Percentiles rank a stretch among this genome's conserved stretches.
Conservation (phyloP, 2,888 invertebrate species). For the Hirtodrosophila cameraria region DNA sequence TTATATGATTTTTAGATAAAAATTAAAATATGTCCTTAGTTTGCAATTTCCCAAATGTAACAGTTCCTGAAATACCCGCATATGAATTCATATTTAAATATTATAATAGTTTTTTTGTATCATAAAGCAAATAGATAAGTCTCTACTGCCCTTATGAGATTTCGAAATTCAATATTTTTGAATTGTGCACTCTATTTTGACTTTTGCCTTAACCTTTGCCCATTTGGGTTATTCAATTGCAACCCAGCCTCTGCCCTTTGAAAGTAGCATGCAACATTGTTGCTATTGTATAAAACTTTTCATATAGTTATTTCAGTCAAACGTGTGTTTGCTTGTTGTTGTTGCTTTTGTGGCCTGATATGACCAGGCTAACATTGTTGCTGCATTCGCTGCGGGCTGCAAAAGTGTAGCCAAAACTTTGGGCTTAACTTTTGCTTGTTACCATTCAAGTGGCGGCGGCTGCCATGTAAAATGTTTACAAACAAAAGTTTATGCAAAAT, state of each 20-base stretch:
- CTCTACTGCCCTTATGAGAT: too few relatives aligned
- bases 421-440: constrained; percentile 73
- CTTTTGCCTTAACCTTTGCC: constrained; percentile 26
- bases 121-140: too few relatives aligned
- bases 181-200: not conserved
- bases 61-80: too few relatives aligned
- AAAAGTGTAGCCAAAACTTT: constrained; percentile 63
- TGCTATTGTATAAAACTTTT: constrained; percentile 35
- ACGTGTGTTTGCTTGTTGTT: constrained; percentile 9
- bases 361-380: constrained; percentile 41
- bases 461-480: constrained; percentile 65
- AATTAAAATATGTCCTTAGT: too few relatives aligned
- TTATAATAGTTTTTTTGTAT: too few relatives aligned
- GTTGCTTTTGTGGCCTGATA: constrained; percentile 36
- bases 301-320: constrained; percentile 11
- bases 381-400: constrained; percentile 23
- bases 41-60: too few relatives aligned
- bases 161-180: not conserved
- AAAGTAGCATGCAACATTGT: constrained; percentile 43
- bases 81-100: too few relatives aligned
- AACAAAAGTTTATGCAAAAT: constrained; percentile 59
- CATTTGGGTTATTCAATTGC: constrained; percentile 22
- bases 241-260: not conserved
- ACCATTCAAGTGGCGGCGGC: constrained; percentile 57
- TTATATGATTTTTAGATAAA: too few relatives aligned